phyloP scores from a whole-genome alignment of 2,888 invertebrate genomes.

The Trichacis sp. region DNA sequence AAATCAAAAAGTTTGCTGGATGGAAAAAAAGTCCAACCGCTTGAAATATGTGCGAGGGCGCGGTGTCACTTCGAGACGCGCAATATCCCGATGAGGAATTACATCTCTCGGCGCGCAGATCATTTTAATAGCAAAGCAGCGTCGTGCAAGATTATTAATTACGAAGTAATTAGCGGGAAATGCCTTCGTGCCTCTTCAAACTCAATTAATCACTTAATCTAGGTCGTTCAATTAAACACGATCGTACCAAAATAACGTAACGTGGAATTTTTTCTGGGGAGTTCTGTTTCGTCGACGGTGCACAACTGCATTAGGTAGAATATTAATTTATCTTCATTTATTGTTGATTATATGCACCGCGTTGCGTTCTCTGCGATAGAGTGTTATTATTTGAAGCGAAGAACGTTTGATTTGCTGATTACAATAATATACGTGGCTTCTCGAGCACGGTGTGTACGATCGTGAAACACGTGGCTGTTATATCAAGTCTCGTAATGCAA shows the following conservation, averaged over 20 bases:
- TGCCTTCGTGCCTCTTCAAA: background rate
- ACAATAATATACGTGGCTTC: slow-evolving; percentile 2
- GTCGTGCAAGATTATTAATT: background rate
- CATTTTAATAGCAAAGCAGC: background rate
- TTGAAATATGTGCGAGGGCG: background rate
- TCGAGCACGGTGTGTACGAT: background rate
- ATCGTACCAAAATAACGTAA: background rate
- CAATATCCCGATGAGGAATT: no score
- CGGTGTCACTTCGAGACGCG: background rate
- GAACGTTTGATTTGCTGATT: background rate
- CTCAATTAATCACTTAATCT: background rate
- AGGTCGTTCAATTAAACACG: background rate
- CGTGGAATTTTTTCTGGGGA: no score
- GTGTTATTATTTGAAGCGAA: background rate
- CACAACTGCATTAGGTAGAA: background rate
- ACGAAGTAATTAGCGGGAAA: background rate
- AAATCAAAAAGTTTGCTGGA: background rate
- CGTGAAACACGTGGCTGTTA: background rate
- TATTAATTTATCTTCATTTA: background rate
- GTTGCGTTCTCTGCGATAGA: background rate
- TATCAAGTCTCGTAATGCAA: background rate
- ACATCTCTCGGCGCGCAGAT: background rate
- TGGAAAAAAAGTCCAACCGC: background rate
- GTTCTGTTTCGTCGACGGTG: background rate
- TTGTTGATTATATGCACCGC: slow-evolving; percentile 1